A percentile compares a stretch with the other conserved stretches of the same genome.
These are phyloP conservation scores for Trissolcus japonicus DNA, from an alignment of 2,888 invertebrate genomes.

Conservation along the genomic window DNA sequence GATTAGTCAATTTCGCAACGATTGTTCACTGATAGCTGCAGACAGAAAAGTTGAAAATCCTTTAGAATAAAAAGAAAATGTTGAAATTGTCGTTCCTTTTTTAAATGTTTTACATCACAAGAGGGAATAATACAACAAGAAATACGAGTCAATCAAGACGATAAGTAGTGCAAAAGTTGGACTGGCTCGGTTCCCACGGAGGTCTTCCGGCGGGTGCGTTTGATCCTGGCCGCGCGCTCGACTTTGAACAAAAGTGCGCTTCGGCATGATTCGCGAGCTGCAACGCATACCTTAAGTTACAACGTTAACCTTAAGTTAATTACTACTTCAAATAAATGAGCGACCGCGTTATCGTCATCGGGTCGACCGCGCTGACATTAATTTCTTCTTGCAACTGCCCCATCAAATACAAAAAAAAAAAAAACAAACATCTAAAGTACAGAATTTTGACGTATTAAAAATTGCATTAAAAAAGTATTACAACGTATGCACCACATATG, in stretches of 20 bases:
- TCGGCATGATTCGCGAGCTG: constrained; percentile 52
- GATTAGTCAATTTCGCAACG: constrained; percentile 74
- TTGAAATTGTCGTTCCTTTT: too few species aligned
- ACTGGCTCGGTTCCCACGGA: constrained; percentile 45
- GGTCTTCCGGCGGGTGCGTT: constrained; percentile 52
- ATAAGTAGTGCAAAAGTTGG: constrained; percentile 46
- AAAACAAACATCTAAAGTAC: not conserved
- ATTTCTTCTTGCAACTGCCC: constrained; percentile 18
- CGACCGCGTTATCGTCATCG: constrained; percentile 63
- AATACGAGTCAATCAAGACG: constrained; percentile 50
- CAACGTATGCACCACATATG: too few species aligned
- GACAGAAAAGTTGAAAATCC: too few species aligned
- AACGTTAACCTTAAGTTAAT: constrained; percentile 60
- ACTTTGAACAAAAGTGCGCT: constrained; percentile 26
- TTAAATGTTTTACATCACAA: not conserved
- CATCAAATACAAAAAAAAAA: not conserved
- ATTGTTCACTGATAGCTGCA: too few species aligned
- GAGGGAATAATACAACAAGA: constrained; percentile 15
- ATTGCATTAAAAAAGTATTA: too few species aligned
- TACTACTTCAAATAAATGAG: constrained; percentile 62
- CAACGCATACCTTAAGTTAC: constrained; percentile 37
- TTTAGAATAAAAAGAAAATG: too few species aligned
- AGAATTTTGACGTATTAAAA: too few species aligned
- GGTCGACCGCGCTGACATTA: constrained; percentile 74
- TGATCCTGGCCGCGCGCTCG: constrained; percentile 41